Percentiles rank a stretch among this genome's conserved stretches.
Evolutionary conservation across 2,797 vertebrate species (phyloP).

Genomic region (Kryptopterus vitreolus): DNA sequence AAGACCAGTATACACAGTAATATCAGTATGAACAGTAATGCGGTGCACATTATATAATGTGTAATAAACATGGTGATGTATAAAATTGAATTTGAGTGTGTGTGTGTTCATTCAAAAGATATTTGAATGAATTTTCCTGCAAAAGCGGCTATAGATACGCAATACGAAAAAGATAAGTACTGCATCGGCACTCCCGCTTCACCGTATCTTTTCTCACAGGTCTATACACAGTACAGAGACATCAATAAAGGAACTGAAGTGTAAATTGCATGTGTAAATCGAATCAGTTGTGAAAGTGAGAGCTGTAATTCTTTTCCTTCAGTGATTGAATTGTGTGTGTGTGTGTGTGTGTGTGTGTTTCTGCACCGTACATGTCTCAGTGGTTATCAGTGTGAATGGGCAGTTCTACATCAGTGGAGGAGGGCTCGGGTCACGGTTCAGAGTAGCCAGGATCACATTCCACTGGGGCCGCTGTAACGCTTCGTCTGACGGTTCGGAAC

Average conservation of each 20-base stretch:
- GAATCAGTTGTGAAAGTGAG: not conserved
- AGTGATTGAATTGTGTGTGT: not conserved
- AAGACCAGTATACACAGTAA: too few species aligned
- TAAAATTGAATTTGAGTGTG: too few species aligned
- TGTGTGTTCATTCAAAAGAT: too few species aligned
- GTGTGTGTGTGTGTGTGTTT: slow-evolving; percentile 33
- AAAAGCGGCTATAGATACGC: not conserved
- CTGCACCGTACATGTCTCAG: slow-evolving; percentile 68
- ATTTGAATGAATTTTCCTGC: not conserved
- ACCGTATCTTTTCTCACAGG: not conserved
- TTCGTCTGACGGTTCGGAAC: slow-evolving; percentile 91
- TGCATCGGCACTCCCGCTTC: not conserved
- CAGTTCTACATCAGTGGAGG: slow-evolving; percentile 90
- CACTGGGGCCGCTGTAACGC: slow-evolving; percentile 96
- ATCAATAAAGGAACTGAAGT: not conserved
- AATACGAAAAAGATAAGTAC: not conserved
- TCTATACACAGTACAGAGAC: not conserved
- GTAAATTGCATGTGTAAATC: not conserved
- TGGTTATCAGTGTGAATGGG: slow-evolving; percentile 85
- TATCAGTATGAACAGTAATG: too few species aligned
- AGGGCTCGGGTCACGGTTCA: slow-evolving; percentile 83
- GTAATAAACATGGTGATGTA: too few species aligned
- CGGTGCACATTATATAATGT: too few species aligned
- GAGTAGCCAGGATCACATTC: slow-evolving; percentile 86
- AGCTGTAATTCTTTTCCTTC: not conserved